Evolutionary conservation across 2,888 invertebrate genomes (phyloP), one percentile per base, ranked within the genome.

Genomic region (Meganola albula): DNA sequence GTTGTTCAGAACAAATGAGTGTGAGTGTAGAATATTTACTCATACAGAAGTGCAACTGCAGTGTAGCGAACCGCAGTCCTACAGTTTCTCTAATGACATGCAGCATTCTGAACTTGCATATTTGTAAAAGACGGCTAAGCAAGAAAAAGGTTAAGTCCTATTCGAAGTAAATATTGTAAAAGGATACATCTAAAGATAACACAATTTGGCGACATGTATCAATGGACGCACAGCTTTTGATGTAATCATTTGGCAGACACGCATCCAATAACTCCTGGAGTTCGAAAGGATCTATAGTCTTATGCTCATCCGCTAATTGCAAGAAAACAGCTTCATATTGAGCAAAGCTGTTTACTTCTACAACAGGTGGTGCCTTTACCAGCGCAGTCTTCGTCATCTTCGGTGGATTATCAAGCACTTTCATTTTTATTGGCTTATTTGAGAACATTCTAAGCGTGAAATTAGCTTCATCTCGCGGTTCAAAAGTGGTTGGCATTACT

Each of bases 191-290:
- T 83, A 96, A 89, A 4, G 96, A 91, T 1, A 96, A 87, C 10
- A 97, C 92, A 5, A 96, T 94, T 77, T 96, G 96, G 37, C 96
- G 88, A 63, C 97, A 97, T 1, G 97, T 96, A 72, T 96, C 96
- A 54, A 96, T 91, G 9, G 94, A 94, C 1, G 96, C 96, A 71
- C 96, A 96, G 55, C 96, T 96, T 65, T 96, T 97, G 48, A 97
- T 96, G 58, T 96, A 97, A 80, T 97, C 96, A 67, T 97, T 97
- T 0, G 96, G 97, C 35, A 97, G 86, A 71, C 96, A 96, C 1
- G 94, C 95, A 59, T 97, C 96, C 13, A 97, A 75, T 10, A 97
- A 77, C 66, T 97, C 97, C 71, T 96, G 96, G 3, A 97, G 84
- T 68, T 96, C 96, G 63, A 96, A 97, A 2, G 95, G 93, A 59